These are phyloP conservation scores for Gymnoscopelus microlampas DNA, from an alignment of 2,797 vertebrate species.

Conservation along the genomic window DNA sequence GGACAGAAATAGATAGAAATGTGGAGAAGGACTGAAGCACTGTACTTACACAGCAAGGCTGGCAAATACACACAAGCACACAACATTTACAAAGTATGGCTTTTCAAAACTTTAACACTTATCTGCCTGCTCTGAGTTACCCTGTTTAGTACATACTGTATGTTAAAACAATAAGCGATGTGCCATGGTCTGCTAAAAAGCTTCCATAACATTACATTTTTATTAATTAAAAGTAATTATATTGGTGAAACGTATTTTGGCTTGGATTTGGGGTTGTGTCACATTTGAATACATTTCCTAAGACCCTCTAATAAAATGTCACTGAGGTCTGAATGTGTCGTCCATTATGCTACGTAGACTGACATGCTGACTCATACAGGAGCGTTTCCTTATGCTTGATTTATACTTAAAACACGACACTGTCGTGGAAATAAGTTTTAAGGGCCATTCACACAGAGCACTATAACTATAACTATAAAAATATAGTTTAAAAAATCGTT, in stretches of 20 bases:
- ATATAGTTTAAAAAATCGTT: too few relatives aligned
- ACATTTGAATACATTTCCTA: too few relatives aligned
- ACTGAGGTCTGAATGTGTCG: slow-evolving; percentile 40
- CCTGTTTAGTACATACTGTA: background rate
- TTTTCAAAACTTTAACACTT: background rate
- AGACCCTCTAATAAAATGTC: too few relatives aligned
- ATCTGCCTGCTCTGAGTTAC: background rate
- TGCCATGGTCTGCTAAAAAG: background rate
- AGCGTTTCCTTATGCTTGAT: slow-evolving; percentile 6
- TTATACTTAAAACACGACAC: too few relatives aligned
- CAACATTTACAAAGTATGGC: slow-evolving; percentile 52
- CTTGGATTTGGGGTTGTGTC: too few relatives aligned
- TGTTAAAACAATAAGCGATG: background rate
- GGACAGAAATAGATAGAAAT: slow-evolving; percentile 64
- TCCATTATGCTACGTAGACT: background rate
- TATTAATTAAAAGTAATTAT: background rate
- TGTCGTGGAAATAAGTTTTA: too few relatives aligned
- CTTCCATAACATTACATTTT: background rate
- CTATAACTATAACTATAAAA: too few relatives aligned
- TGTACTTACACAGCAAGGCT: slow-evolving; percentile 56
- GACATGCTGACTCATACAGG: slow-evolving; percentile 11
- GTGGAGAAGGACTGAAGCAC: slow-evolving; percentile 68
- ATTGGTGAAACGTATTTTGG: too few relatives aligned
- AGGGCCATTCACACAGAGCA: too few relatives aligned
- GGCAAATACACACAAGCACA: slow-evolving; percentile 54